Evolutionary conservation across 2,888 invertebrate species (phyloP).

Genomic region (Salpingus planirostris): DNA sequence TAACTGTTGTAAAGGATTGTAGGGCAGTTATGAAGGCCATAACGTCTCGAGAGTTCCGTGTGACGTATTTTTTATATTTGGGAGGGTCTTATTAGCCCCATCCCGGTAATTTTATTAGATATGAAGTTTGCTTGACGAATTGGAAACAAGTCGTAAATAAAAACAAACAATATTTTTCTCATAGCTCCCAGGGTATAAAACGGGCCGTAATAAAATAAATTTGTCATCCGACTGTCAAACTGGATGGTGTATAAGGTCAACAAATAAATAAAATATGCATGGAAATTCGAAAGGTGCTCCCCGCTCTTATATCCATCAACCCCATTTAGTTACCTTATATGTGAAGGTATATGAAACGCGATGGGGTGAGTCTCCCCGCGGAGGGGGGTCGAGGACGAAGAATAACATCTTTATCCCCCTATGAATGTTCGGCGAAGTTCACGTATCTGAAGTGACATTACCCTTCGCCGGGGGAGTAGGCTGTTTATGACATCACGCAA

Average conservation of each 20-base stretch:
- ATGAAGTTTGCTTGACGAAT: conserved; percentile 16
- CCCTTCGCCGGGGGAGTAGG: conserved; percentile 22
- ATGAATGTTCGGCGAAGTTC: conserved; percentile 15
- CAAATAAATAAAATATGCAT: conserved; percentile 13
- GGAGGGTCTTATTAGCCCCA: too few species aligned
- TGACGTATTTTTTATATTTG: too few species aligned
- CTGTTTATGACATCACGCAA: conserved; percentile 41
- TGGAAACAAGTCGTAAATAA: conserved; percentile 17
- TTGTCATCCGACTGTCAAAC: conserved; percentile 14
- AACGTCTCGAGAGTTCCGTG: too few species aligned
- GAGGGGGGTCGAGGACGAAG: conserved; percentile 3
- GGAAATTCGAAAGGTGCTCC: conserved; percentile 8
- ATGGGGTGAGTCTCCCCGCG: too few species aligned
- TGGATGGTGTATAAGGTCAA: too few species aligned
- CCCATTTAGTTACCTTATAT: too few species aligned
- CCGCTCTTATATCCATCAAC: too few species aligned
- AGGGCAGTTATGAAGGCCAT: too few species aligned
- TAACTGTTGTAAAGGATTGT: too few species aligned
- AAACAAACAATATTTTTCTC: conserved; percentile 16
- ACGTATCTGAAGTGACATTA: conserved; percentile 24
- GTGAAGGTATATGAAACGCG: too few species aligned
- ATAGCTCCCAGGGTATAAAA: conserved; percentile 10
- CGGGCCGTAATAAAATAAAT: conserved; percentile 15
- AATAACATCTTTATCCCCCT: conserved; percentile 15
- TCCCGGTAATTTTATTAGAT: too few species aligned